Percentiles rank a stretch among this genome's conserved stretches.
Evolutionary conservation across 2,888 invertebrate genomes (phyloP).

Genomic region (Ephialtes manifestator): DNA sequence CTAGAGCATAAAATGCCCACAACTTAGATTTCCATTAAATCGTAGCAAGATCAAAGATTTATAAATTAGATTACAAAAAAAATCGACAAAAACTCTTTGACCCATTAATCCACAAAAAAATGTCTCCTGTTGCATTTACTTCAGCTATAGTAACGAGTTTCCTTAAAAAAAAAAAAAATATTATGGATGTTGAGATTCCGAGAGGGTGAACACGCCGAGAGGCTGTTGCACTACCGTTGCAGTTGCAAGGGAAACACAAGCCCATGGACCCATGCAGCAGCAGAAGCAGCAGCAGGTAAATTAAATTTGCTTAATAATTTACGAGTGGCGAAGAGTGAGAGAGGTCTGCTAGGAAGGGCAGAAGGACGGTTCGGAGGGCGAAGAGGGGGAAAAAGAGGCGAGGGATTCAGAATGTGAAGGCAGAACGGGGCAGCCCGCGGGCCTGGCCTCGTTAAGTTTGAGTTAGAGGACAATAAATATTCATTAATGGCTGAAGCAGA

Average conservation of each 20-base stretch:
- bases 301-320: slow-evolving; percentile 82
- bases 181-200: slow-evolving; percentile 77
- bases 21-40: no score
- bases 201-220: slow-evolving; percentile 77
- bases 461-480: slow-evolving; percentile 83
- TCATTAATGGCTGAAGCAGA: slow-evolving; percentile 79
- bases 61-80: neutral
- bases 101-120: neutral
- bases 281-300: slow-evolving; percentile 70
- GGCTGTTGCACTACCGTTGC: slow-evolving; percentile 48
- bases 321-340: slow-evolving; percentile 70
- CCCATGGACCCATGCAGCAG: slow-evolving; percentile 51
- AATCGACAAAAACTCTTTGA: neutral
- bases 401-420: slow-evolving; percentile 42
- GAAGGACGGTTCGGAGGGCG: slow-evolving; percentile 28
- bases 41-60: neutral
- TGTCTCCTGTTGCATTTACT: slow-evolving; percentile 5
- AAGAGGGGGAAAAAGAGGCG: slow-evolving; percentile 19
- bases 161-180: slow-evolving; percentile 12
- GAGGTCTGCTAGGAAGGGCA: slow-evolving; percentile 23
- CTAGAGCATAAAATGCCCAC: no score
- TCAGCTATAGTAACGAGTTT: neutral
- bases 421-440: slow-evolving; percentile 60
- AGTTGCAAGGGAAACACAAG: slow-evolving; percentile 53
- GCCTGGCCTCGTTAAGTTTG: slow-evolving; percentile 79